A percentile compares a stretch with the other conserved stretches of the same genome.
Conservation (phyloP, 2,113 vertebrate species). For the Beaufortia kweichowensis region DNA sequence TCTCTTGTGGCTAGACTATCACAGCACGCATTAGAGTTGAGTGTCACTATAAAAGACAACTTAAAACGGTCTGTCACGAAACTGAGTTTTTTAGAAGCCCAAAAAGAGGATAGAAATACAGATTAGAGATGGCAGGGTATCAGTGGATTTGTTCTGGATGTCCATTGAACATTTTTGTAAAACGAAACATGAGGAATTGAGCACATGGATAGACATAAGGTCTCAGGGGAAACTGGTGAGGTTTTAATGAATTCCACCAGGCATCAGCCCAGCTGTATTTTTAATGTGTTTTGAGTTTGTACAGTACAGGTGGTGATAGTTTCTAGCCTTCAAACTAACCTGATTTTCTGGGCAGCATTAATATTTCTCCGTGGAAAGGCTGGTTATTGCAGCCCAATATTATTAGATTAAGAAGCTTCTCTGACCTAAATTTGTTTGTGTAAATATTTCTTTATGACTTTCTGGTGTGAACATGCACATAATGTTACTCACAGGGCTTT, state of each 20-base stretch:
- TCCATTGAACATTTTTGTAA: neutral
- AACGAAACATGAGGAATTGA: slow-evolving; percentile 21
- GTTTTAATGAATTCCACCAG: slow-evolving; percentile 36
- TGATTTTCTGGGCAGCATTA: neutral
- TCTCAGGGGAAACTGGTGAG: neutral
- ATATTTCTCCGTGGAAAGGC: neutral
- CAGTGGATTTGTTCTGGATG: neutral
- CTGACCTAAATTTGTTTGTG: slow-evolving; percentile 20
- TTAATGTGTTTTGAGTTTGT: slow-evolving; percentile 29
- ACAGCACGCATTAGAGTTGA: slow-evolving; percentile 10
- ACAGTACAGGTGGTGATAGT: neutral
- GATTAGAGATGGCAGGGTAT: neutral
- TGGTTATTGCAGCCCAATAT: slow-evolving; percentile 4
- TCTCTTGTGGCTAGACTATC: slow-evolving; percentile 21
- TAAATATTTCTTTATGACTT: neutral
- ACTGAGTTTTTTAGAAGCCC: neutral
- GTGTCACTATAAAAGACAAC: slow-evolving; percentile 4
- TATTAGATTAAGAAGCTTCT: neutral
- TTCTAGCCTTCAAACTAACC: slow-evolving; percentile 9
- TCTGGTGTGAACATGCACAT: neutral
- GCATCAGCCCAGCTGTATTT: neutral
- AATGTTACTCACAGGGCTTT: neutral
- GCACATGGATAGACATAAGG: neutral
- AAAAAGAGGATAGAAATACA: neutral
- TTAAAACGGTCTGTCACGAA: neutral